A percentile compares a stretch with the other conserved stretches of the same genome.
These are phyloP conservation scores for Diorhabda sublineata DNA, from an alignment of 1,140 invertebrate species.

Conservation along the genomic window DNA sequence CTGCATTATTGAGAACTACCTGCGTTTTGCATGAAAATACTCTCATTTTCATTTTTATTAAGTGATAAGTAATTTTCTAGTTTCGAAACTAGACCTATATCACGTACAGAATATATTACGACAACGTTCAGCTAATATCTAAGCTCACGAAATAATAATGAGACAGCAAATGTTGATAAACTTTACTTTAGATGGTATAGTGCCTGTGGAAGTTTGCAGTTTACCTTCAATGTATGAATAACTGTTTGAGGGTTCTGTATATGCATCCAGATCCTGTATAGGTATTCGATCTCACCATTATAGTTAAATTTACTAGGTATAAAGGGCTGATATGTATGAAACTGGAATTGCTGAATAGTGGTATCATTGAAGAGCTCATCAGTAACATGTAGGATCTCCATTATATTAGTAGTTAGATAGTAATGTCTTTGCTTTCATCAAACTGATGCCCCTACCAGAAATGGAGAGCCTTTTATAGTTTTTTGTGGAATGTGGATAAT, in stretches of 20 bases:
- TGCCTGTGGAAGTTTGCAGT: not conserved
- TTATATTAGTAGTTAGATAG: not conserved
- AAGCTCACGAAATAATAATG: not conserved
- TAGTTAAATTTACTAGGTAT: not conserved
- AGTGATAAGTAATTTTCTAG: constrained; percentile 3
- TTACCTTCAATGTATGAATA: constrained; percentile 1
- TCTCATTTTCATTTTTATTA: not conserved
- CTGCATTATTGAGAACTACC: not conserved
- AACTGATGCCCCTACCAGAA: not conserved
- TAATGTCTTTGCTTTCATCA: not conserved
- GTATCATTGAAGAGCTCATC: not conserved
- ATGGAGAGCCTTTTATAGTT: not conserved
- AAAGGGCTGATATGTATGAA: not conserved
- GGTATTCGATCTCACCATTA: not conserved
- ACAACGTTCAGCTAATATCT: not conserved
- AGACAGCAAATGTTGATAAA: not conserved
- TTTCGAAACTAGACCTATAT: not conserved
- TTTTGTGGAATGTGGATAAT: not conserved
- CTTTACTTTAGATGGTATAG: not conserved
- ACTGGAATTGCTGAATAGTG: not conserved
- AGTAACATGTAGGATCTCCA: not conserved
- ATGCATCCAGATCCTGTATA: not conserved
- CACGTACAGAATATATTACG: not conserved
- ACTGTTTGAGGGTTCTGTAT: not conserved
- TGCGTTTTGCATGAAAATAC: not conserved